Evolutionary conservation across 2,888 invertebrate genomes (phyloP).

Genomic region (Agrochola lota): DNA sequence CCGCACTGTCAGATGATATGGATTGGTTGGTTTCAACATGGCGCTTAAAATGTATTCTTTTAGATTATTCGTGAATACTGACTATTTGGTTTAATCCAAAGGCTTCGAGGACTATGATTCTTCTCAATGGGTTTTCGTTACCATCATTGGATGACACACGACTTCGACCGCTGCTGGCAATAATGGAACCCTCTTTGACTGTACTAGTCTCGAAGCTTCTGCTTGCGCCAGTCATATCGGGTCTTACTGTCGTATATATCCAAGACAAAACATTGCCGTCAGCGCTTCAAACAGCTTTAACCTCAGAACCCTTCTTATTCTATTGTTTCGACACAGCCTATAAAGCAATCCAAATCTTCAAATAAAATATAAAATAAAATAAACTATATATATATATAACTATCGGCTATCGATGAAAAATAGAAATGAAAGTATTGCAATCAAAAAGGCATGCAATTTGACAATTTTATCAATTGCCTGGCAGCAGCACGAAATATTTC

Average conservation of each 20-base stretch:
- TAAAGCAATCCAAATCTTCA: background rate
- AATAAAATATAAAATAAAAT: no score
- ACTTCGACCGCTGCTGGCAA: background rate
- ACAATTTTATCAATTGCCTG: background rate
- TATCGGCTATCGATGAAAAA: no score
- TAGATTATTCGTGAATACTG: background rate
- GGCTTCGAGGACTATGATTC: background rate
- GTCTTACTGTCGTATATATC: no score
- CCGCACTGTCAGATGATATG: conserved; percentile 34
- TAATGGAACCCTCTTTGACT: background rate
- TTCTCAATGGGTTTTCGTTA: background rate
- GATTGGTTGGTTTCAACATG: conserved; percentile 13
- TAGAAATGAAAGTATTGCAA: background rate
- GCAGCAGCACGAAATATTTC: background rate
- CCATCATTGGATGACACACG: background rate
- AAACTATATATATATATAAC: no score
- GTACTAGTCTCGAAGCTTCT: background rate
- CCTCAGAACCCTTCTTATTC: no score
- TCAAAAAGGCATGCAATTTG: background rate
- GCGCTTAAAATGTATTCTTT: background rate
- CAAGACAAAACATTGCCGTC: background rate
- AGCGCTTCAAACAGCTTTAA: background rate
- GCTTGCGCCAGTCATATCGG: no score
- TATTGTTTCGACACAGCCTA: background rate
- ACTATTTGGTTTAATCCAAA: background rate